Evolutionary conservation across 92 coral and sea anemone genomes (phyloP).

Genomic region (Epizoanthus fatuus): DNA sequence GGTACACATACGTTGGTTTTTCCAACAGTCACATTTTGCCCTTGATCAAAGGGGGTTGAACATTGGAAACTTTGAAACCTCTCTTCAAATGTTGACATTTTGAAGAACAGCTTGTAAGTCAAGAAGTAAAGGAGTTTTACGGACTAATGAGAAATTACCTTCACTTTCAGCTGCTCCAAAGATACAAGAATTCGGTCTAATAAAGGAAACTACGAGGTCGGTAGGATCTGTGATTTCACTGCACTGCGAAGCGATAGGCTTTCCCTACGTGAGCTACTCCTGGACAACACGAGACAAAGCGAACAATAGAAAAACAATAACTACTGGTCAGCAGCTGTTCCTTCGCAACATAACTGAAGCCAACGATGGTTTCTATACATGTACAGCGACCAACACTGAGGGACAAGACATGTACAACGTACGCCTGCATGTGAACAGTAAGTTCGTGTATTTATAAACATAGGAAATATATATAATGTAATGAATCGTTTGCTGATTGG

Average conservation of each 20-base stretch:
- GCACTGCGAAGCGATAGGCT: constrained; percentile 23
- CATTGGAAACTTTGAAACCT: too few relatives aligned
- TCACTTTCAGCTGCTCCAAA: background rate
- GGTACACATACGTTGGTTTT: too few relatives aligned
- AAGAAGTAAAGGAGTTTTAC: background rate
- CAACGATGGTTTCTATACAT: constrained; percentile 15
- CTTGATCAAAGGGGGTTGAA: too few relatives aligned
- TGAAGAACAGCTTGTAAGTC: background rate
- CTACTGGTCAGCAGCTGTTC: background rate
- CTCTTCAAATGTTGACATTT: too few relatives aligned
- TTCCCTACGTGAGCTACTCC: constrained; percentile 11
- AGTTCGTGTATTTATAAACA: background rate
- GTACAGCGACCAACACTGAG: constrained; percentile 18
- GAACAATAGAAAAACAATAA: background rate
- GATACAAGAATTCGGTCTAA: background rate
- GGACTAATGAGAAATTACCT: background rate
- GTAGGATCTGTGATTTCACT: constrained; percentile 14
- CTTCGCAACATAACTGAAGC: background rate
- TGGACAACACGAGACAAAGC: background rate
- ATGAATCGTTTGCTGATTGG: too few relatives aligned
- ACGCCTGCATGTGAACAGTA: constrained; percentile 12
- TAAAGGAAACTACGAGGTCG: background rate
- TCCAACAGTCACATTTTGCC: too few relatives aligned
- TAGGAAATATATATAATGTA: too few relatives aligned
- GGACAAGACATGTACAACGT: constrained; percentile 4